Conservation (phyloP, 2,113 vertebrate species). For the Sander lucioperca region DNA sequence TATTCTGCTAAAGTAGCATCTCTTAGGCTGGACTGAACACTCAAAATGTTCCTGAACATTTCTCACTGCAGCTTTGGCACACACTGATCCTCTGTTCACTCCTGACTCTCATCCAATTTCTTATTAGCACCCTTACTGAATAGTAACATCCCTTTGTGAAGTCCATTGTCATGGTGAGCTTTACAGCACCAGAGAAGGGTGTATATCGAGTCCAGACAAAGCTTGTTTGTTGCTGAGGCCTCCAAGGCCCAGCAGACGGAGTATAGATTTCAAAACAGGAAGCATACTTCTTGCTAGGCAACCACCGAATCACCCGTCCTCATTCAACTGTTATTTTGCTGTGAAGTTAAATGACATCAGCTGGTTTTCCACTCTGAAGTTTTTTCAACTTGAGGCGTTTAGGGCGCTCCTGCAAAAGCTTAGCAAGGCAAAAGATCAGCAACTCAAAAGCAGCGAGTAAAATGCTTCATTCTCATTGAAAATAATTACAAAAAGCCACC, state of each 20-base stretch:
- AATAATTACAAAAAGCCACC: no score
- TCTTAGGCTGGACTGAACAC: not conserved
- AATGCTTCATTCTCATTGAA: no score
- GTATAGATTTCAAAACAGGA: no score
- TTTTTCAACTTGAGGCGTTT: no score
- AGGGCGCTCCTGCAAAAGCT: no score
- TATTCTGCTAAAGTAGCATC: not conserved
- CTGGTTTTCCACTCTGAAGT: no score
- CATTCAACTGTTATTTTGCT: no score
- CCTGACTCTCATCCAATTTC: not conserved
- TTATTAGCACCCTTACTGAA: constrained; percentile 8
- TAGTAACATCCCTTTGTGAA: not conserved
- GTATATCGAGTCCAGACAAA: not conserved
- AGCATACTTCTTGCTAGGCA: no score
- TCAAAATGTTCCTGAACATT: not conserved
- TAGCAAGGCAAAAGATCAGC: no score
- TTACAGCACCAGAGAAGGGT: constrained; percentile 5
- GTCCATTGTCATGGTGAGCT: not conserved
- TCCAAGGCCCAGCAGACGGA: not conserved
- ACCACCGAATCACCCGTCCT: no score
- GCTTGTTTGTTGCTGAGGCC: not conserved
- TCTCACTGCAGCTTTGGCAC: constrained; percentile 6
- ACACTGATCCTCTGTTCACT: constrained; percentile 1
- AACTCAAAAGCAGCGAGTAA: no score
- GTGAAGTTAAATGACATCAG: no score